Evolutionary conservation across 2,797 vertebrate species (phyloP).

Genomic region (Galaxias olidus): DNA sequence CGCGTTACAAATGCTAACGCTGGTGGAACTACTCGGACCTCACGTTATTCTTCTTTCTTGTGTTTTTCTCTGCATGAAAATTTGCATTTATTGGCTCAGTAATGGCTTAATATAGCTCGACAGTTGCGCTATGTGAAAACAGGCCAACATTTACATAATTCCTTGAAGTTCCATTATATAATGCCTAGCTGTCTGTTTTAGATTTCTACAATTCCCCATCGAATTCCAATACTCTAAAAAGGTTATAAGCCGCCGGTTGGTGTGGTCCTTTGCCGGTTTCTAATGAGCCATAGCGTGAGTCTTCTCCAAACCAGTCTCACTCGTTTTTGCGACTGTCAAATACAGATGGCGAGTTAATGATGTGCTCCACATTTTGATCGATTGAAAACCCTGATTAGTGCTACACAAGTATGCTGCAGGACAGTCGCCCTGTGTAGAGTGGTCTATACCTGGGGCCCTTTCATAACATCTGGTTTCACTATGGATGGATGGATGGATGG

Average conservation of each 20-base stretch:
- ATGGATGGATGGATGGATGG: too few species aligned
- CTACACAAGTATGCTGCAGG: neutral
- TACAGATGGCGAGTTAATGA: slow-evolving; percentile 65
- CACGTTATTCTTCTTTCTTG: neutral
- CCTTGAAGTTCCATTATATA: too few species aligned
- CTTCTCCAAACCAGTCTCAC: slow-evolving; percentile 49
- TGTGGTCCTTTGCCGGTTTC: slow-evolving; percentile 15
- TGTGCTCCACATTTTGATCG: slow-evolving; percentile 50
- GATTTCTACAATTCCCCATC: too few species aligned
- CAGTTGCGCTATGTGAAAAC: too few species aligned
- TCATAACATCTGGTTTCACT: too few species aligned
- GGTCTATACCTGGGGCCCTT: too few species aligned
- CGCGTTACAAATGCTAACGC: neutral
- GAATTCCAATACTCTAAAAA: neutral
- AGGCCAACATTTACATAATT: too few species aligned
- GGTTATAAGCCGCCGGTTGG: neutral
- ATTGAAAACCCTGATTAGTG: slow-evolving; percentile 11
- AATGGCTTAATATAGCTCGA: too few species aligned
- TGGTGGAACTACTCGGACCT: neutral
- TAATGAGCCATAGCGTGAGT: slow-evolving; percentile 3
- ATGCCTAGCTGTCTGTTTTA: too few species aligned
- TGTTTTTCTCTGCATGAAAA: neutral
- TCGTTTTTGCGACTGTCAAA: slow-evolving; percentile 56
- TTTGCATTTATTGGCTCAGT: too few species aligned
- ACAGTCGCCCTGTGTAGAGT: slow-evolving; percentile 7